phyloP scores from a whole-genome alignment of 2,113 vertebrate species.

The Erythrocercus mccallii region DNA sequence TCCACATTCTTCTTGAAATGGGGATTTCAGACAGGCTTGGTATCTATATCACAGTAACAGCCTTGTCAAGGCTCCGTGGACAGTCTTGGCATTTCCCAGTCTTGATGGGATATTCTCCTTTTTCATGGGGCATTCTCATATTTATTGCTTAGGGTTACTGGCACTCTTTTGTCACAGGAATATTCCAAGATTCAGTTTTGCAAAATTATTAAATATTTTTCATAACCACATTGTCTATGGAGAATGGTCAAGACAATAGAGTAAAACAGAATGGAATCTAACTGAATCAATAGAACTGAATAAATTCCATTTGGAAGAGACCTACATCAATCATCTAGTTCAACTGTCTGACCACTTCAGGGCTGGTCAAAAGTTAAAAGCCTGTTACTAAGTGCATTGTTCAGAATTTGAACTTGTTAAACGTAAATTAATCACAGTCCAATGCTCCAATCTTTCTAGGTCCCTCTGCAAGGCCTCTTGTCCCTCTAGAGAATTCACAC shows the following conservation, averaged over 20 bases:
- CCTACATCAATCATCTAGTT: neutral
- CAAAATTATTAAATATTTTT: neutral
- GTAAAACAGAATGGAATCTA: neutral
- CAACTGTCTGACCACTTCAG: neutral
- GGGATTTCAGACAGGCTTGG: neutral
- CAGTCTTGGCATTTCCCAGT: neutral
- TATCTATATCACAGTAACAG: neutral
- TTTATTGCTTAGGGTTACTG: neutral
- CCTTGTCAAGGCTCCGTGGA: neutral
- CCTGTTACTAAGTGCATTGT: neutral
- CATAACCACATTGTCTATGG: neutral
- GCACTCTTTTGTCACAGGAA: neutral
- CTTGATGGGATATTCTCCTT: neutral
- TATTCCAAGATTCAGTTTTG: neutral
- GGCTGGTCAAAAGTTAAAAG: neutral
- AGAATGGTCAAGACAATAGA: neutral
- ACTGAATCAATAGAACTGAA: neutral
- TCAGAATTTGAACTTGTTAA: neutral
- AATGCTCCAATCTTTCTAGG: neutral
- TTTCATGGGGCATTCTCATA: neutral
- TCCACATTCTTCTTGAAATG: neutral
- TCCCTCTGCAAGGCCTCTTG: neutral
- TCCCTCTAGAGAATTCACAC: neutral
- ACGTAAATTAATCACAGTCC: neutral
- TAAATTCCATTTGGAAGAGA: neutral